Evolutionary conservation across 2,888 invertebrate species (phyloP), one percentile per base, ranked within the genome.

Genomic region (Apamea sordens): DNA sequence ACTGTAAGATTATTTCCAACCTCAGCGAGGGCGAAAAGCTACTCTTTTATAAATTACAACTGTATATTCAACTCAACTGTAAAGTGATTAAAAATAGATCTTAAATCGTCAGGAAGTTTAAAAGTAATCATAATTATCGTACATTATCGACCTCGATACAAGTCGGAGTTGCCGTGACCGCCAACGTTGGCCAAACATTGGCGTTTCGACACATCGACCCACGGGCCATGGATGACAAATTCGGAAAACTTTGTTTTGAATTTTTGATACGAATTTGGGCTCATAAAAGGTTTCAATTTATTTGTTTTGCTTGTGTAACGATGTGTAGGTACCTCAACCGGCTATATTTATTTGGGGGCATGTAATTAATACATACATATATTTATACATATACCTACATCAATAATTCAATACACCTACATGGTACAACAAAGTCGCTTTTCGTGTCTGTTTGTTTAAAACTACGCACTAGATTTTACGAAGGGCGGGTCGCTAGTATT

Each of bases 141-240:
- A 63, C 21, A 65, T 68, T 71, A 56, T 47, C 18, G 73, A 71
- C 79, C 75, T 82, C 79, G 75, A 73, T 77, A 70, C 18, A 69
- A 74, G 61, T 56, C 56, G 36, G 50, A 74, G 56, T 61, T 47
- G 59, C 64, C 50, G 64, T 82, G 83, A 61, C 68, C 82, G 82
- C 64, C 67, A 82, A 64, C 32, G 15, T 59, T 75, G 64, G 59
- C 15, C 78, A 78, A 82, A 82, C 70, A 77, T 77, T 77, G 53
- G n/a, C 24, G 70, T 83, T 70, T 76, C 63, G 76, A 70, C 83
- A 76, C 73, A 65, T 56, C 70, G 21, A 47, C 76, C 73, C 76
- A 79, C 70, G 24, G 47, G 28, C 73, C 76, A 79, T 67, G 24
- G 47, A 36, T 21, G 44, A 76, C 73, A 41, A 63, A 41, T 59